These are phyloP conservation scores for Sebastes diploproa DNA, from an alignment of 2,797 vertebrate genomes.

Conservation along the genomic window DNA sequence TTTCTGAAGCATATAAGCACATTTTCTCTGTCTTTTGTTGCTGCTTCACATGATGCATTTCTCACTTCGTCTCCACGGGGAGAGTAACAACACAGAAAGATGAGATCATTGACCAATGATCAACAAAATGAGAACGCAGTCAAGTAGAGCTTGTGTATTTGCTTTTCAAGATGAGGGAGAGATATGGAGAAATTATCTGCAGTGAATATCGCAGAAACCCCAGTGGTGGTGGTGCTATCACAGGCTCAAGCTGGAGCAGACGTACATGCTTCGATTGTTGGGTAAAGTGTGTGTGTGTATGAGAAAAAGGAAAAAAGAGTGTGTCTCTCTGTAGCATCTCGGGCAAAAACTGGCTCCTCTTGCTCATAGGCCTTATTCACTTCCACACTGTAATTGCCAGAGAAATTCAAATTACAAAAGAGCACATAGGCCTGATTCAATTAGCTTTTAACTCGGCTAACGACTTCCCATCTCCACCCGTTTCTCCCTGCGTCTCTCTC, in stretches of 20 bases:
- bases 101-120: constrained; percentile 45
- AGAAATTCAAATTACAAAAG: constrained; percentile 65
- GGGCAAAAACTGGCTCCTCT: constrained; percentile 16
- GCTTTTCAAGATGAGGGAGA: constrained; percentile 1
- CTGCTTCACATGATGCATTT: constrained; percentile 33
- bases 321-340: neutral
- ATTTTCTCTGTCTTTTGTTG: constrained; percentile 31
- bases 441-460: constrained; percentile 58
- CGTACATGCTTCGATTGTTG: neutral
- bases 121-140: constrained; percentile 45
- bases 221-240: constrained; percentile 4
- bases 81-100: constrained; percentile 31
- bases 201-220: constrained; percentile 6
- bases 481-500: neutral
- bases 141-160: constrained; percentile 26
- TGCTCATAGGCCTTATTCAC: constrained; percentile 18
- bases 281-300: neutral
- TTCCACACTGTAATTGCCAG: constrained; percentile 43
- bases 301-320: neutral
- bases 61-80: constrained; percentile 33
- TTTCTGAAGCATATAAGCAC: constrained; percentile 37
- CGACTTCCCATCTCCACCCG: constrained; percentile 20
- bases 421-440: constrained; percentile 50
- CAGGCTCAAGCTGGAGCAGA: neutral
- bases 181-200: constrained; percentile 22